Evolutionary conservation across 2,113 vertebrate species (phyloP).

Genomic region (Oreotragus oreotragus): DNA sequence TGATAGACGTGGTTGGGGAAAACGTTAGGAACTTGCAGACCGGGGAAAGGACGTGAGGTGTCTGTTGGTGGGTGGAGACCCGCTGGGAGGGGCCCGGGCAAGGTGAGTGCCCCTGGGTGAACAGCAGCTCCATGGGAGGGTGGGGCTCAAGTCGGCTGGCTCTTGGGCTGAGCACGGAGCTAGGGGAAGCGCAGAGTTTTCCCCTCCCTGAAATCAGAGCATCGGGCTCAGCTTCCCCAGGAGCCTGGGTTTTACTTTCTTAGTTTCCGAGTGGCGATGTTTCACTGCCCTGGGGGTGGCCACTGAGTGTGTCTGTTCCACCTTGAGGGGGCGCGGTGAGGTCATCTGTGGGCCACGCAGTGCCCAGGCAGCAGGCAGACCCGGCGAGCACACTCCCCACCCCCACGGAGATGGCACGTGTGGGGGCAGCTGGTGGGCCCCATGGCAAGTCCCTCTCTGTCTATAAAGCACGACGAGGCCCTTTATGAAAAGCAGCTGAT

Average conservation of each 20-base stretch:
- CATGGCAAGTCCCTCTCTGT: too few species aligned
- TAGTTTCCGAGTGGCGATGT: neutral
- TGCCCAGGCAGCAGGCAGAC: neutral
- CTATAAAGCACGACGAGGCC: rapidly evolving
- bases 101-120: neutral
- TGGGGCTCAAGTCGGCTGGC: neutral
- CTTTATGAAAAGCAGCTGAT: neutral
- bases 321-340: neutral
- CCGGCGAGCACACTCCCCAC: neutral
- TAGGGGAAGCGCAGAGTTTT: neutral
- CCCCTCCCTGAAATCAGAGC: neutral
- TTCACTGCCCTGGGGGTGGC: too few species aligned
- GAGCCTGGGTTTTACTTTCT: neutral
- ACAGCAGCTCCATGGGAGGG: neutral
- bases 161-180: neutral
- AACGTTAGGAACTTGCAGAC: neutral
- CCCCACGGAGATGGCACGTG: neutral
- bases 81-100: rapidly evolving
- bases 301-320: neutral
- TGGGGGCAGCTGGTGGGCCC: too few species aligned
- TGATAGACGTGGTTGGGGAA: rapidly evolving
- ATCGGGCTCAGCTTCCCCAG: neutral
- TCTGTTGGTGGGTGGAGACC: neutral
- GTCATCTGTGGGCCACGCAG: rapidly evolving
- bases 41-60: rapidly evolving